Evolutionary conservation across 2,797 vertebrate genomes (phyloP), one percentile per base, ranked within the genome.

Genomic region (Lutjanus campechanus): DNA sequence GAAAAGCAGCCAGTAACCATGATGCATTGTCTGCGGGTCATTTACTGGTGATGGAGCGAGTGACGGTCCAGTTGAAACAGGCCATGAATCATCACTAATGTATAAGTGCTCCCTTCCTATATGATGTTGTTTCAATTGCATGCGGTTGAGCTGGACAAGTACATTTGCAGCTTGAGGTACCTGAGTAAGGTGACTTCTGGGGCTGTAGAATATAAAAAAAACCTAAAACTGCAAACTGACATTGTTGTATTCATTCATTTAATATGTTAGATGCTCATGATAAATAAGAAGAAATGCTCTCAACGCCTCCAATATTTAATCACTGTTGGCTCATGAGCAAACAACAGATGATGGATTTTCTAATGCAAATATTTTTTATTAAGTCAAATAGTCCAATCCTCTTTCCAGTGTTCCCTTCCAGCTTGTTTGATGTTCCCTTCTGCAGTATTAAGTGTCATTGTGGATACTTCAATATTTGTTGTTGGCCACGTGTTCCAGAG

Each of bases 11-110:
- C 84, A 71, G 56, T 83, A 77, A 85, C 81, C 69, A 69, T 80
- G 88, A 93, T 89, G 83, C 81, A 90, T 86, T 67, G 49, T 77
- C 60, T 56, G 53, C 8, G 5, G 83, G 69, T 84, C 87, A 87
- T 85, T 83, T 82, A 65, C 56, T 71, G 79, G 65, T 88, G 88
- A 93, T 81, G 69, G 81, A 91, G 83, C 81, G 86, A 82, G 88
- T 89, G 86, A 89, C 73, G 72, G 80, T 85, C 91, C 76, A 73
- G 84, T 64, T 67, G 60, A 85, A 90, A 73, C 40, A n/a, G 62
- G 53, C 59, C 55, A 73, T 92, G 69, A 90, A 82, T 92, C 88
- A 90, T 88, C 54, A 51, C 59, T 85, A 84, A 88, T 81, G 79
- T 78, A 22, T 78, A 83, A 66, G 67, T 69, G 49, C 62, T 58